Evolutionary conservation across 2,113 vertebrate species (phyloP), one percentile per base, ranked within the genome.

Genomic region (Seriola quinqueradiata): DNA sequence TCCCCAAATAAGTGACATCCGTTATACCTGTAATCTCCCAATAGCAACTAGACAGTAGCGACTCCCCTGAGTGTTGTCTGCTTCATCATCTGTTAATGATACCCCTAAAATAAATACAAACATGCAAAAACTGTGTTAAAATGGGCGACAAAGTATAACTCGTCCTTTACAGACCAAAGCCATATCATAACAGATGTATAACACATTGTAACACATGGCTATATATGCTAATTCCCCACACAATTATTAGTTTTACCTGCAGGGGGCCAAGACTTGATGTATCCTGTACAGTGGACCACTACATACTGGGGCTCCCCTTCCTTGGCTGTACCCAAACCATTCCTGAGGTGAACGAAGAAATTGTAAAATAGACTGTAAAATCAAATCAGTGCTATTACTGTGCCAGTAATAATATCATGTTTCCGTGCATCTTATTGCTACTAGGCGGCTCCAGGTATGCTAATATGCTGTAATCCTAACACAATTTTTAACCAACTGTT

Each of bases 241-340:
- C 8, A 63, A 58, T n/a, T 0, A 19, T 1, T 17, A 2, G 1
- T 50, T 80, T 91, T 94, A 99, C 98, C 98, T 95, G 97, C 96
- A 0, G 98, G 98, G 0, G 98, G 98, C 98, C 98, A 99, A 61
- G 98, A 98, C 68, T 98, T 99, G 52, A 99, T 98, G 89, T 98
- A 99, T 1, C 98, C 98, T 0, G 98, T 99, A 93, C 98, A 99
- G 90, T 99, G 98, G 73, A 99, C 97, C 32, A 99, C 98, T 0
- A 98, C 97, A 4, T 96, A 99, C 90, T 97, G 97, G 21, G 96
- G 95, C 3, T 99, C 98, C 0, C 98, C 98, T 0, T 99, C 98
- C 74, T 99, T 99, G 0, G 94, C 82, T 2, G 95, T 88, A 23
- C 98, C 98, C 69, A 99, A 94, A 59, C 97, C 96, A 23, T 95